Percentiles rank a stretch among this genome's conserved stretches.
Evolutionary conservation across 2,888 invertebrate genomes (phyloP).

Genomic region (Stenurella melanura): DNA sequence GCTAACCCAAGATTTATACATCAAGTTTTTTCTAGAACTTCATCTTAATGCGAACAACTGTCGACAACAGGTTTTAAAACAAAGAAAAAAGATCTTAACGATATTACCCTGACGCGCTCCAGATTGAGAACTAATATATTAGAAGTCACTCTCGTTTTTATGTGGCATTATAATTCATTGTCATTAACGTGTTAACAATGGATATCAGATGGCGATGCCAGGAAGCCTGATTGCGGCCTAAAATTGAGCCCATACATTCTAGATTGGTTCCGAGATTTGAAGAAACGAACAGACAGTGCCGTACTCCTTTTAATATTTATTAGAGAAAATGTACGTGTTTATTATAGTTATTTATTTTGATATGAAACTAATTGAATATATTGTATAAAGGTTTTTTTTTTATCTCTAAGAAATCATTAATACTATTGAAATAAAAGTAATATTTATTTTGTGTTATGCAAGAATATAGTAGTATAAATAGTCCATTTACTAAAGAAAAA

Average conservation of each 20-base stretch:
- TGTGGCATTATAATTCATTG: constrained; percentile 26
- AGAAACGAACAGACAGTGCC: constrained; percentile 33
- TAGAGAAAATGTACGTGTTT: too few relatives aligned
- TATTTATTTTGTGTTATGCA: too few relatives aligned
- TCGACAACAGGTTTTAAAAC: constrained; percentile 26
- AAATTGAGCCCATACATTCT: constrained; percentile 49
- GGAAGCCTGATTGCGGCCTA: constrained; percentile 43
- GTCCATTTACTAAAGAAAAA: too few relatives aligned
- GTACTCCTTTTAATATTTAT: too few relatives aligned
- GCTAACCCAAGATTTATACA: neutral
- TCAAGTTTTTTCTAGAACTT: neutral
- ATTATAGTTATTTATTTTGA: too few relatives aligned
- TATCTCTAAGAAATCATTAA: too few relatives aligned
- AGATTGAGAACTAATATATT: constrained; percentile 31
- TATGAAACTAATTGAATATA: too few relatives aligned
- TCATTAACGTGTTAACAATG: constrained; percentile 38
- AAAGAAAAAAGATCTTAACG: constrained; percentile 24
- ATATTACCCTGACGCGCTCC: constrained; percentile 25
- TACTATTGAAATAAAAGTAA: too few relatives aligned
- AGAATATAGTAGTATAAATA: too few relatives aligned
- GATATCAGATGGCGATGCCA: constrained; percentile 32
- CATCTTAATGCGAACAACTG: constrained; percentile 1
- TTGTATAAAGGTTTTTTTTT: too few relatives aligned
- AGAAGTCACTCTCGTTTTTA: constrained; percentile 36
- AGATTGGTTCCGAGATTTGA: constrained; percentile 25